Evolutionary conservation across 2,797 vertebrate species (phyloP).

Genomic region (Rhinoraja longicauda): DNA sequence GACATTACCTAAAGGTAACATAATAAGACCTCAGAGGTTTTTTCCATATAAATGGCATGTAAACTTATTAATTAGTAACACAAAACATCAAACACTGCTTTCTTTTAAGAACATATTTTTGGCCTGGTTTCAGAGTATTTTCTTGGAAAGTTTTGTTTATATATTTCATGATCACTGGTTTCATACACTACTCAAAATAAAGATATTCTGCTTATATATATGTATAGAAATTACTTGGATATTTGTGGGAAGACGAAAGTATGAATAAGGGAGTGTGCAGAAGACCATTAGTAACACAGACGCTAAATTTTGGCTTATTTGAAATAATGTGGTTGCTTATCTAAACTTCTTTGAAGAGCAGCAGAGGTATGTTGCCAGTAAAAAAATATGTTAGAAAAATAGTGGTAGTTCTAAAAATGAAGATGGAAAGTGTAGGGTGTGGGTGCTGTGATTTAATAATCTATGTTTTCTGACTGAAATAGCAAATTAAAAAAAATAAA

Average conservation of each 20-base stretch:
- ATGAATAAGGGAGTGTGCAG: constrained; percentile 25
- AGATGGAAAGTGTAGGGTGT: not conserved
- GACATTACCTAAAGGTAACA: not conserved
- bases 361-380: not conserved
- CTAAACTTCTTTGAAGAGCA: constrained; percentile 32
- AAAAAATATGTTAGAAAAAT: constrained; percentile 18
- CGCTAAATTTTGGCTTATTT: not conserved
- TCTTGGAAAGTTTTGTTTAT: constrained; percentile 21
- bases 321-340: constrained; percentile 29
- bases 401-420: not conserved
- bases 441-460: not conserved
- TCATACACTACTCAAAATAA: not conserved
- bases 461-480: not conserved
- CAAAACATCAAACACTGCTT: not conserved
- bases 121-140: not conserved
- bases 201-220: not conserved
- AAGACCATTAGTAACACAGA: constrained; percentile 28
- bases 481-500: not conserved
- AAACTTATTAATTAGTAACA: not conserved
- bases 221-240: constrained; percentile 3
- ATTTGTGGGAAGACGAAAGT: constrained; percentile 30
- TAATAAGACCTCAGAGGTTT: not conserved
- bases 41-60: not conserved
- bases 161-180: constrained; percentile 4
- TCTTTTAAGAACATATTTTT: not conserved